Conservation (phyloP, 2,888 invertebrate species). For the Tachina fera region DNA sequence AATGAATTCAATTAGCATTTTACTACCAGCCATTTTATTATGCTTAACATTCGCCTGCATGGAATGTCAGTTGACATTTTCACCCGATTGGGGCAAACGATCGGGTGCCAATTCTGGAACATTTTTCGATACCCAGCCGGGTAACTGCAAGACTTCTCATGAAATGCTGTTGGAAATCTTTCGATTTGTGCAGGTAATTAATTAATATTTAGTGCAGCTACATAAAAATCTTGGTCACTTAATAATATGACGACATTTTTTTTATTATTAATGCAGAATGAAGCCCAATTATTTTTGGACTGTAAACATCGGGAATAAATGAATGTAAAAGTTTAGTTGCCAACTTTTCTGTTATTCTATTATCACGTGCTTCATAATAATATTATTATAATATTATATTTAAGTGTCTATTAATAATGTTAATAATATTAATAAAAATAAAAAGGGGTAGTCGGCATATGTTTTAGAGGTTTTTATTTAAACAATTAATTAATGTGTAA, state of each 20-base stretch:
- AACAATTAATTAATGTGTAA: constrained; percentile 32
- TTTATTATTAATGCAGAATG: constrained; percentile 72
- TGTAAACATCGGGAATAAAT: constrained; percentile 79
- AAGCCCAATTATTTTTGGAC: constrained; percentile 79
- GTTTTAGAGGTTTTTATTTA: constrained; percentile 74
- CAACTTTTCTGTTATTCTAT: neutral
- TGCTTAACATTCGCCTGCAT: constrained; percentile 76
- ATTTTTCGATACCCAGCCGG: constrained; percentile 77
- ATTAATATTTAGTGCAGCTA: constrained; percentile 7
- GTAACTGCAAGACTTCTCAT: constrained; percentile 80
- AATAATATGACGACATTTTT: neutral
- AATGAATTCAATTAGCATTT: constrained; percentile 78
- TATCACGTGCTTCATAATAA: neutral
- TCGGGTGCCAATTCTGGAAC: constrained; percentile 72
- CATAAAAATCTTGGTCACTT: neutral
- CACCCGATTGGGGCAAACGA: constrained; percentile 81
- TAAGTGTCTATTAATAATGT: constrained; percentile 6
- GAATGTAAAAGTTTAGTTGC: neutral
- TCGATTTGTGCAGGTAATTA: constrained; percentile 79
- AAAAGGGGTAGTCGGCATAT: constrained; percentile 80
- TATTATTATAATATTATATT: neutral
- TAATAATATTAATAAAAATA: neutral
- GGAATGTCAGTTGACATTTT: constrained; percentile 78
- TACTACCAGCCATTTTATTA: constrained; percentile 76
- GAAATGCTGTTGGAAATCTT: constrained; percentile 82